Evolutionary conservation across 2,113 vertebrate species (phyloP).

Genomic region (Carettochelys insculpta): DNA sequence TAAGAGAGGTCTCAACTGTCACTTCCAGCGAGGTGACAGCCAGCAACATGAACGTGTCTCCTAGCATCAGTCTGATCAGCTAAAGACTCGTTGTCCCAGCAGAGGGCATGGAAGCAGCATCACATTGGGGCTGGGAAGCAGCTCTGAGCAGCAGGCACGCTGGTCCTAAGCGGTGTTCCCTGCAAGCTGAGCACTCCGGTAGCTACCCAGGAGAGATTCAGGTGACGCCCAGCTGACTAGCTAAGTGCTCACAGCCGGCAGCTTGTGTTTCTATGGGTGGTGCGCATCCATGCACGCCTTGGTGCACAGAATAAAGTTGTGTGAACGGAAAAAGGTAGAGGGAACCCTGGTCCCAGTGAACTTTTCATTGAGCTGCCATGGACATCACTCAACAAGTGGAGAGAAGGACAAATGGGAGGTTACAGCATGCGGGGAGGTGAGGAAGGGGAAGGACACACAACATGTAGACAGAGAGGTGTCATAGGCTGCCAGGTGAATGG

Average conservation of each 20-base stretch:
- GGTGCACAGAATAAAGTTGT: too few species aligned
- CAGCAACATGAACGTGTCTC: fast-evolving
- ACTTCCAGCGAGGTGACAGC: fast-evolving
- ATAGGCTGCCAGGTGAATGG: background rate
- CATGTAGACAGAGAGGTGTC: background rate
- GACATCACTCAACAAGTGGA: background rate
- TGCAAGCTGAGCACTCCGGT: too few species aligned
- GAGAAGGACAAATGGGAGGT: background rate
- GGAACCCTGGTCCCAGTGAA: too few species aligned
- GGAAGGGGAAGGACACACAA: too few species aligned
- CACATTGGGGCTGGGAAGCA: background rate
- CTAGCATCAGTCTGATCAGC: fast-evolving
- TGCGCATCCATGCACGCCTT: too few species aligned
- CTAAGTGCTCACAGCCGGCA: too few species aligned
- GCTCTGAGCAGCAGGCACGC: fast-evolving
- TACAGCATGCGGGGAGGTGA: background rate
- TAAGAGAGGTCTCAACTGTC: background rate
- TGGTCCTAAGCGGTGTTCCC: too few species aligned
- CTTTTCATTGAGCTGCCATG: background rate
- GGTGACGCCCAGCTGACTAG: too few species aligned
- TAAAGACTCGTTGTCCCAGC: fast-evolving
- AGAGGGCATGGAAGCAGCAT: fast-evolving
- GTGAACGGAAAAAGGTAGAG: too few species aligned
- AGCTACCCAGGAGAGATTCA: too few species aligned
- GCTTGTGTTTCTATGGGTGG: too few species aligned